Conservation (phyloP, 2,113 vertebrate genomes). For the Gymnocephalus cernua region DNA sequence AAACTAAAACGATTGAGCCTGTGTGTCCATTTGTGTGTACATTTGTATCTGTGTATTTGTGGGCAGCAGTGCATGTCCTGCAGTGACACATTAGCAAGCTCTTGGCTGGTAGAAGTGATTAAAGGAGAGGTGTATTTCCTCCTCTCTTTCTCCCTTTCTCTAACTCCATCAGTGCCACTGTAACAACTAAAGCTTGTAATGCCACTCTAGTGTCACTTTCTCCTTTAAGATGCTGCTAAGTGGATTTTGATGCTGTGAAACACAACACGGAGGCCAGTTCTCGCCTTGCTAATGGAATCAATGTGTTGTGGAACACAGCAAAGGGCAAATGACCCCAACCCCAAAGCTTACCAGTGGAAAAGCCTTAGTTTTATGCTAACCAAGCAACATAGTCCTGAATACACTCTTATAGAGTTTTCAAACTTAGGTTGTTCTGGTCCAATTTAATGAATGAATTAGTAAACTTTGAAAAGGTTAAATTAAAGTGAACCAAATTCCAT, state of each 20-base stretch:
- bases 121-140: constrained; percentile 40
- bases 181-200: constrained; percentile 35
- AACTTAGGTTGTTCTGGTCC: background rate
- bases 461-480: background rate
- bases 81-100: constrained; percentile 58
- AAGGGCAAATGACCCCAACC: constrained; percentile 17
- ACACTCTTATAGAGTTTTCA: background rate
- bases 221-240: constrained; percentile 46
- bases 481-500: background rate
- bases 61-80: constrained; percentile 12
- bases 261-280: constrained; percentile 24
- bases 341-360: background rate
- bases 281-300: constrained; percentile 53
- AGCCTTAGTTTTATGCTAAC: background rate
- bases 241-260: constrained; percentile 60
- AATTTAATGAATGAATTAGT: background rate
- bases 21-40: background rate
- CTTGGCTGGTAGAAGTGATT: constrained; percentile 57
- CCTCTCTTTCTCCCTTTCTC: constrained; percentile 19
- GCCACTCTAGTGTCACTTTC: constrained; percentile 47
- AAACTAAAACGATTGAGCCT: background rate
- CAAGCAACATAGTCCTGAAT: background rate
- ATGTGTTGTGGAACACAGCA: constrained; percentile 18
- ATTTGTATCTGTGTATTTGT: background rate
- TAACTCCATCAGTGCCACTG: constrained; percentile 11